Base-by-base conservation (phyloP, 1,140 invertebrate species). In the Polyergus mexicanus region DNA sequence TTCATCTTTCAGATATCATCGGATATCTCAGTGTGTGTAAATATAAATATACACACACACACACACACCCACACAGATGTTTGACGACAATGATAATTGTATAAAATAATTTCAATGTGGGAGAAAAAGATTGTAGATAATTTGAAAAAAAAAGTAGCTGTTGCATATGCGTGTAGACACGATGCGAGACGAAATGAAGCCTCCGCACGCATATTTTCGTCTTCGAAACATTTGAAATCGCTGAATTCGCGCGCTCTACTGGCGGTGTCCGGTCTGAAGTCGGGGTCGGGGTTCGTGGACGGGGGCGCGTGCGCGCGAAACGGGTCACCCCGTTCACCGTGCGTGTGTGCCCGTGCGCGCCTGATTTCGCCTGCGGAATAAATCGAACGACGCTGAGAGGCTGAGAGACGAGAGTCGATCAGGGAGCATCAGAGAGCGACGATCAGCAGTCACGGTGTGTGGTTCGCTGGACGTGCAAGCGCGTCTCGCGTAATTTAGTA, bases 391-490 rank as follows among this genome's bases (percentile, higher is more conserved):
- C 91, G 90, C 91, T 3, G 32, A 32, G n/a, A n/a, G n/a, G n/a
- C n/a, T n/a, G n/a, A n/a, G n/a, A n/a, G 41, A 44, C 90, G 91
- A 93, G 91, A 93, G 92, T 81, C 89, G 93, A 93, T 92, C 90
- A 93, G 92, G 19, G 47, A 51, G 47, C 2, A 44, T 44, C 41
- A 51, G 47, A 51, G 47, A 51, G 47, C 47, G 19, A 51, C 47
- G 47, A 93, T 93, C 91, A 93, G 92, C 92, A 93, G 93, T 92
- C 92, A 91, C 92, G 93, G 93, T 93, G 92, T 91, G 87, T 92
- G 91, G 91, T 91, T 91, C 91, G 92, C 89, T 93, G 92, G 89
- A 93, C 89, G 92, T 90, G 90, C 41, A 38, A 87, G 84, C 83
- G 84, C 83, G 85, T 85, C 85, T 90, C 84, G 89, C 85, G 91